Evolutionary conservation across 2,888 invertebrate species (phyloP).

Genomic region (Amiota minor): DNA sequence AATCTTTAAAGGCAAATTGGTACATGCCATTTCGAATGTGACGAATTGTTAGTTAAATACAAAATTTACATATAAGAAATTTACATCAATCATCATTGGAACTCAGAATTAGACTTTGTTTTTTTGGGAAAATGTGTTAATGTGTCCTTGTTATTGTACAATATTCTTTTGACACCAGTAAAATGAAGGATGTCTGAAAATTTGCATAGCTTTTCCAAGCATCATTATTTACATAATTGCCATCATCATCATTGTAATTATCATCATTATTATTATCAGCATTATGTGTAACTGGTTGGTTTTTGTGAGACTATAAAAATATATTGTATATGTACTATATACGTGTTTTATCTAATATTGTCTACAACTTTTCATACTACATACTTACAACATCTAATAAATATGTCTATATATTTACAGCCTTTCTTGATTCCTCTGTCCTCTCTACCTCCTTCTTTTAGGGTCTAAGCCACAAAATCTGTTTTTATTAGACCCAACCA

Average conservation of each 20-base stretch:
- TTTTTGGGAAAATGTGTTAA: background rate
- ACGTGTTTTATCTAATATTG: background rate
- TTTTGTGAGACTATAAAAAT: background rate
- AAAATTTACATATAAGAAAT: background rate
- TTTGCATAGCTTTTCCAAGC: background rate
- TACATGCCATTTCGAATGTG: too few species aligned
- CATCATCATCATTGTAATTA: background rate
- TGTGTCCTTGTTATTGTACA: background rate
- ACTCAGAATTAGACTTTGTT: background rate
- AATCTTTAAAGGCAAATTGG: too few species aligned
- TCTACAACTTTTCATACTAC: slow-evolving; percentile 1
- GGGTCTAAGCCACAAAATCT: slow-evolving; percentile 12
- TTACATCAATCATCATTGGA: background rate
- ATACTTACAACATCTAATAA: background rate
- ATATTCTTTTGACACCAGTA: background rate
- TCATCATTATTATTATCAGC: too few species aligned
- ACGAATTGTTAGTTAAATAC: too few species aligned
- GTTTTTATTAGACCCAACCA: slow-evolving; percentile 4
- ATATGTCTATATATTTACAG: background rate
- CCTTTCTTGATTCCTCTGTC: background rate
- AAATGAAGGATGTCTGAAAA: background rate
- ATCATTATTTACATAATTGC: too few species aligned
- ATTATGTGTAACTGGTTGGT: too few species aligned
- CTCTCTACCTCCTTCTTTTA: too few species aligned
- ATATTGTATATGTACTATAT: too few species aligned